Evolutionary conservation across 1,140 invertebrate genomes (phyloP).

Genomic region (Procambarus virginalis): DNA sequence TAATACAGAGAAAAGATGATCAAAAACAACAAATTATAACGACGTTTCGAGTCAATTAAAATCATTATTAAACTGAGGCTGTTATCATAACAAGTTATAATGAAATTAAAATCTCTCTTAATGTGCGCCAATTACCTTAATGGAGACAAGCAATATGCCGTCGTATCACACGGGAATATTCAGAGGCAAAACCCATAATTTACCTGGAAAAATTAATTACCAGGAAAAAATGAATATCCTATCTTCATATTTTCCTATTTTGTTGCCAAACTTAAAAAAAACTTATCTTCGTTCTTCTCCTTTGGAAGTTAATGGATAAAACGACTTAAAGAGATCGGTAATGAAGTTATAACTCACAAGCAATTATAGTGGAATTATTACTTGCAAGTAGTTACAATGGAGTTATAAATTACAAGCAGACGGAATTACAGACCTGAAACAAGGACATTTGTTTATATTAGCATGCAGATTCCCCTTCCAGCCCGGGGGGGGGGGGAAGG

Average conservation of each 20-base stretch:
- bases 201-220: not conserved
- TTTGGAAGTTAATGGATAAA: not conserved
- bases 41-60: too few species aligned
- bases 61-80: too few species aligned
- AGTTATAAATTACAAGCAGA: not conserved
- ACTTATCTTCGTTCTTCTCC: not conserved
- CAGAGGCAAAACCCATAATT: not conserved
- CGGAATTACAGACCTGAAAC: not conserved
- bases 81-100: not conserved
- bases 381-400: too few species aligned
- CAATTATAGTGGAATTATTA: too few species aligned
- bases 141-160: not conserved
- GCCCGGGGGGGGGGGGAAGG: too few species aligned
- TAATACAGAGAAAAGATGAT: too few species aligned
- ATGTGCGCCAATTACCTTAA: not conserved
- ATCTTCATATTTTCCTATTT: too few species aligned
- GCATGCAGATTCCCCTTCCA: not conserved
- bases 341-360: not conserved
- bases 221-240: too few species aligned
- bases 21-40: too few species aligned
- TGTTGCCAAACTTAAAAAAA: too few species aligned
- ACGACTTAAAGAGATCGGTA: not conserved
- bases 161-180: not conserved
- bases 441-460: not conserved
- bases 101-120: not conserved